phyloP scores from a whole-genome alignment of 2,113 vertebrate genomes.

The Pyrgilauda ruficollis region DNA sequence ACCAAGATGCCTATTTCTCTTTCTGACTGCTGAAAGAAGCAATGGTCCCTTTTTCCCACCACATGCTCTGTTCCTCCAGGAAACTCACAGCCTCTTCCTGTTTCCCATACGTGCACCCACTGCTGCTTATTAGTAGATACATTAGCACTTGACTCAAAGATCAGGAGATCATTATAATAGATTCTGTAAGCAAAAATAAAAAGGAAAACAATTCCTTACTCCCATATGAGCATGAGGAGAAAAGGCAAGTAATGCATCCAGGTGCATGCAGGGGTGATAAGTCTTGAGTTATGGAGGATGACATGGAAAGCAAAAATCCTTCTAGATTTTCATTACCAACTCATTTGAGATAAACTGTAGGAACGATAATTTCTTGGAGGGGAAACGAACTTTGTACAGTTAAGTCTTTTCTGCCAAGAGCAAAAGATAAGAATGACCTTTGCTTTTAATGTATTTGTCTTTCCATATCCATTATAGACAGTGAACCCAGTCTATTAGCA shows the following conservation, averaged over 20 bases:
- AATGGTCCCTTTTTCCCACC: neutral
- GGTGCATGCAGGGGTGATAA: neutral
- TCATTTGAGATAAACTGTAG: neutral
- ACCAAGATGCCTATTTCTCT: neutral
- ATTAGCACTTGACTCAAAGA: neutral
- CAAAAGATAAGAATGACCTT: constrained; percentile 35
- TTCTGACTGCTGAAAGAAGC: neutral
- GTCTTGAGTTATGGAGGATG: neutral
- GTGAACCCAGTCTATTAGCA: constrained; percentile 27
- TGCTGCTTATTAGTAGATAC: neutral
- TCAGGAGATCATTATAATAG: neutral
- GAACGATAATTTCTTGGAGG: neutral
- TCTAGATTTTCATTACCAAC: neutral
- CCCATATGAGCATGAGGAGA: neutral
- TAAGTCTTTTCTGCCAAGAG: neutral
- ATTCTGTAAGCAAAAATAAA: neutral
- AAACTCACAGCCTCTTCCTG: neutral
- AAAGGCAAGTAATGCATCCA: neutral
- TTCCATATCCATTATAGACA: constrained; percentile 1
- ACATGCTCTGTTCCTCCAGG: fast-evolving
- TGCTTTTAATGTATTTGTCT: constrained; percentile 47
- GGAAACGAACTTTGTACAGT: neutral
- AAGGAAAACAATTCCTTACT: neutral
- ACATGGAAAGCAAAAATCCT: neutral
- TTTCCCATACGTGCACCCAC: neutral